A percentile compares a stretch with the other conserved stretches of the same genome.
These are phyloP conservation scores for Unio pictorum DNA, from an alignment of 2,888 invertebrate genomes.

Conservation along the genomic window DNA sequence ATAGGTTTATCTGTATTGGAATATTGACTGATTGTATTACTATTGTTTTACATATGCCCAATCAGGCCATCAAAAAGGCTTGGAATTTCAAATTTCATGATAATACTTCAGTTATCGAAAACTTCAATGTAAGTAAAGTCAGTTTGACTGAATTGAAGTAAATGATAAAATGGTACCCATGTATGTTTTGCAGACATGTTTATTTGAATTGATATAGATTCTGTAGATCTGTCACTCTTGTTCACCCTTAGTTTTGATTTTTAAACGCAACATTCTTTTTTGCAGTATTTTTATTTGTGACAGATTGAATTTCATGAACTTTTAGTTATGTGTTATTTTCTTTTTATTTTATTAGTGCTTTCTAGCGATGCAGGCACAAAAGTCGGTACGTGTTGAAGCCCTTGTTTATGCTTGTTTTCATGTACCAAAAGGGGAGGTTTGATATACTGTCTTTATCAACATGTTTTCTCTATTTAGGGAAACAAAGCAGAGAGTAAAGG, in stretches of 20 bases:
- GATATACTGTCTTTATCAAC: too few relatives aligned
- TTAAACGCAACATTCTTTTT: background rate
- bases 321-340: constrained; percentile 36
- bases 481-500: too few relatives aligned
- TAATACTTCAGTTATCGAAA: too few relatives aligned
- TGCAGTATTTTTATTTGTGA: constrained; percentile 1
- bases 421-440: background rate
- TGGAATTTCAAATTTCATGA: too few relatives aligned
- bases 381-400: constrained; percentile 59
- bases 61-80: too few relatives aligned
- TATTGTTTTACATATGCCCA: too few relatives aligned
- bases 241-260: background rate
- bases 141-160: too few relatives aligned
- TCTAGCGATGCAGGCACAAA: constrained; percentile 64
- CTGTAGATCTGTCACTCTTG: constrained; percentile 1
- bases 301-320: constrained; percentile 11
- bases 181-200: background rate
- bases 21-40: too few relatives aligned
- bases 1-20: too few relatives aligned
- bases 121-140: too few relatives aligned
- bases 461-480: too few relatives aligned
- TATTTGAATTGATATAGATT: constrained; percentile 6
- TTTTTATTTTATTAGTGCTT: constrained; percentile 66
- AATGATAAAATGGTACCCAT: too few relatives aligned
- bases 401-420: constrained; percentile 2